Evolutionary conservation across 2,888 invertebrate genomes (phyloP).

Genomic region (Pseudococcus viburni): DNA sequence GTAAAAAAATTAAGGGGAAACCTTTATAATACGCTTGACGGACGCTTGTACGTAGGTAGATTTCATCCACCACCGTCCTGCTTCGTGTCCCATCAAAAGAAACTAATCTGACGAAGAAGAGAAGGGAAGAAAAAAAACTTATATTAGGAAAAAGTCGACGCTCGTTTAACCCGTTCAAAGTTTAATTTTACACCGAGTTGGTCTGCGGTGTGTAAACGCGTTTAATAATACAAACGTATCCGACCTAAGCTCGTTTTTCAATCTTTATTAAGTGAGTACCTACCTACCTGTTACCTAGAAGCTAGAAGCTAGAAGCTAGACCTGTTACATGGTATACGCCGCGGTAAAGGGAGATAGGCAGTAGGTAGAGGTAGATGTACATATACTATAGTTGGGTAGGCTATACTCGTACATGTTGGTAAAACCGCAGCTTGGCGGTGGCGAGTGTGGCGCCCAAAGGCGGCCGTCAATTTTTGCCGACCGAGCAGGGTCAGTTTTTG

Average conservation of each 20-base stretch:
- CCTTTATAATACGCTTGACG: background rate
- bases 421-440: background rate
- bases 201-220: background rate
- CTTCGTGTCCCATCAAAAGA: background rate
- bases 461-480: slow-evolving; percentile 12
- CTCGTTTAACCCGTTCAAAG: slow-evolving; percentile 7
- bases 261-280: slow-evolving; percentile 17
- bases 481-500: background rate
- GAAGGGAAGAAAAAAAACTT: background rate
- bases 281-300: background rate
- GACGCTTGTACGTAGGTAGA: background rate
- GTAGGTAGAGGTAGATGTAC: too few relatives aligned
- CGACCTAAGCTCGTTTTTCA: slow-evolving; percentile 28
- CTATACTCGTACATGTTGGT: background rate
- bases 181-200: slow-evolving; percentile 6
- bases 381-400: too few relatives aligned
- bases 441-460: background rate
- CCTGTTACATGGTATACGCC: too few relatives aligned
- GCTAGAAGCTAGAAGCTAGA: background rate
- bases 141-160: slow-evolving; percentile 3
- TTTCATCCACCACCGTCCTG: background rate
- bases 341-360: too few relatives aligned
- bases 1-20: background rate
- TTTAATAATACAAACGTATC: background rate
- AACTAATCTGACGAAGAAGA: background rate